A percentile compares a stretch with the other conserved stretches of the same genome.
Conservation (phyloP, 2,888 invertebrate species). For the Quadroppia sp. region DNA sequence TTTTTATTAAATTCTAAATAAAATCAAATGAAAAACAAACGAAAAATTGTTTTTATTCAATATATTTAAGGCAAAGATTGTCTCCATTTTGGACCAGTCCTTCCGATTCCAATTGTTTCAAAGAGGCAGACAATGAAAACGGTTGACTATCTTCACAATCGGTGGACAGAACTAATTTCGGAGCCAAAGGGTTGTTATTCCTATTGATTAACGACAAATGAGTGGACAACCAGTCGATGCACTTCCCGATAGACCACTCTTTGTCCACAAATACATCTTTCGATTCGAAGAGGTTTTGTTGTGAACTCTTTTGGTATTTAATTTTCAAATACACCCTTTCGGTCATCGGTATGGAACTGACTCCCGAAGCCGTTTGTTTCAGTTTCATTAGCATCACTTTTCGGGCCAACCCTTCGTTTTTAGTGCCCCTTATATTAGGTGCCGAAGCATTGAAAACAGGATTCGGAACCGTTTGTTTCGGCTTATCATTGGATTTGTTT, state of each 20-base stretch:
- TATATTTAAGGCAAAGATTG: slow-evolving; percentile 14
- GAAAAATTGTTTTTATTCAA: not conserved
- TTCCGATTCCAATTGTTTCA: slow-evolving; percentile 26
- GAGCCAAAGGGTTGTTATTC: slow-evolving; percentile 35
- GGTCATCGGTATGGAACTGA: slow-evolving; percentile 34
- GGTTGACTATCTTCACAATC: not conserved
- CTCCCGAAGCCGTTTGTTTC: slow-evolving; percentile 39
- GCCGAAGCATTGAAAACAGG: not conserved
- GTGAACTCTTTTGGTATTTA: not conserved
- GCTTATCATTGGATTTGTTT: not conserved
- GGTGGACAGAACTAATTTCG: slow-evolving; percentile 34
- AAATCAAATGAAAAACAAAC: not conserved
- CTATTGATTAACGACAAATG: slow-evolving; percentile 38
- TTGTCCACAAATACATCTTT: slow-evolving; percentile 32
- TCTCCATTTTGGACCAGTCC: slow-evolving; percentile 7
- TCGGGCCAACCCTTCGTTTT: slow-evolving; percentile 41
- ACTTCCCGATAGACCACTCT: slow-evolving; percentile 43
- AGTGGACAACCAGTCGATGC: slow-evolving; percentile 40
- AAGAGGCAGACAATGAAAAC: not conserved
- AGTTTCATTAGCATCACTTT: slow-evolving; percentile 43
- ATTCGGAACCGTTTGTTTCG: not conserved
- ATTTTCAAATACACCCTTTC: slow-evolving; percentile 42
- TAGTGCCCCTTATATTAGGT: slow-evolving; percentile 34
- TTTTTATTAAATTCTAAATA: not conserved
- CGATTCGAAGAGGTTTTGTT: not conserved